Conservation (phyloP, 2,888 invertebrate species). For the Nudaria mundana region DNA sequence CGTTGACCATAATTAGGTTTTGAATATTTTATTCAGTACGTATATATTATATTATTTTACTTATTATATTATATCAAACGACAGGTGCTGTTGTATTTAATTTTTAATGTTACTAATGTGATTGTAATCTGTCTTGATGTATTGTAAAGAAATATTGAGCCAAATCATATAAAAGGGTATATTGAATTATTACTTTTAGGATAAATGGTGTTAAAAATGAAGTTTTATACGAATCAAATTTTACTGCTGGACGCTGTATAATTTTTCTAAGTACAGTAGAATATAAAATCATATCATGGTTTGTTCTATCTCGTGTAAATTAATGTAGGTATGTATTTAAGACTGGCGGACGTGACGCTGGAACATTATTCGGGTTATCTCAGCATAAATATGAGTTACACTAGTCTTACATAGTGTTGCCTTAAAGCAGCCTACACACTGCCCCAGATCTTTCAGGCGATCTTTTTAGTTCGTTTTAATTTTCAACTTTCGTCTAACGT, state of each 20-base stretch:
- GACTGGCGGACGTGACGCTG: conserved; percentile 38
- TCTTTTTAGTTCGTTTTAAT: too few species aligned
- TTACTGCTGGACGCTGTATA: conserved; percentile 68
- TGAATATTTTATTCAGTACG: conserved; percentile 62
- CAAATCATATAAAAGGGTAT: conserved; percentile 78
- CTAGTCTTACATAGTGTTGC: too few species aligned
- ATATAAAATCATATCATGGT: conserved; percentile 70
- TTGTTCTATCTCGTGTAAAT: conserved; percentile 57
- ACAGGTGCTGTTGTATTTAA: conserved; percentile 77
- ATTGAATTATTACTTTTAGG: conserved; percentile 75
- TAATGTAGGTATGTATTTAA: conserved; percentile 51
- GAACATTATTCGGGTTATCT: conserved; percentile 4
- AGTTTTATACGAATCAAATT: conserved; percentile 75
- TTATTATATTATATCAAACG: conserved; percentile 67
- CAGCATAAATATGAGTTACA: too few species aligned
- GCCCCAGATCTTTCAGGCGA: too few species aligned
- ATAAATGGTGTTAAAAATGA: conserved; percentile 68
- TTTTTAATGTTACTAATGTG: conserved; percentile 68
- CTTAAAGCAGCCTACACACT: too few species aligned
- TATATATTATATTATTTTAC: conserved; percentile 54
- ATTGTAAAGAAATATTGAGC: conserved; percentile 62
- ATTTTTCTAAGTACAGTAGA: conserved; percentile 74
- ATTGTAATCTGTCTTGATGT: conserved; percentile 66
- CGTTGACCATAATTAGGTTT: conserved; percentile 59
- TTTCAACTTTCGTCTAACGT: too few species aligned